phyloP scores from a whole-genome alignment of 2,113 vertebrate species.

The Callorhinus ursinus region DNA sequence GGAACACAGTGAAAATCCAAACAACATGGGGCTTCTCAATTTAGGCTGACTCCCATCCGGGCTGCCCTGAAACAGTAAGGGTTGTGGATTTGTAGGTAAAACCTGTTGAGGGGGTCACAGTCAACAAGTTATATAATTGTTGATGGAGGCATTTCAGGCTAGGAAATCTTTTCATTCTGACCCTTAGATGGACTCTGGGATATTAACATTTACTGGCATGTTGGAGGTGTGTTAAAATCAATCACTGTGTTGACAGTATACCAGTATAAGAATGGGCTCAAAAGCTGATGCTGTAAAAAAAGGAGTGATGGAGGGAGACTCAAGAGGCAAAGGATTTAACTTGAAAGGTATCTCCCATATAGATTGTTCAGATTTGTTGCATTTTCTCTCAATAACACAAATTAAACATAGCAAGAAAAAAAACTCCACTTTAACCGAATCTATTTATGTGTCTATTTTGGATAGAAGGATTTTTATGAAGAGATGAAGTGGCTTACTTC shows the following conservation, averaged over 20 bases:
- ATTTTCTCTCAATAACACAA: conserved; percentile 56
- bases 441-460: conserved; percentile 50
- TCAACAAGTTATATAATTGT: background rate
- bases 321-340: background rate
- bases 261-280: background rate
- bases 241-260: background rate
- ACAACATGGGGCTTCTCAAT: background rate
- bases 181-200: background rate
- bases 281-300: background rate
- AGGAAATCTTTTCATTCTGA: background rate
- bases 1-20: conserved; percentile 5
- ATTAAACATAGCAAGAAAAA: conserved; percentile 51
- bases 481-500: conserved; percentile 46
- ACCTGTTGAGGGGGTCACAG: background rate
- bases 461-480: conserved; percentile 46
- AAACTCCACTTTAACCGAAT: background rate
- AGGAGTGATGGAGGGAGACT: background rate
- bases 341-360: background rate
- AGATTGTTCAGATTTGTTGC: background rate
- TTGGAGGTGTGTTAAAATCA: background rate
- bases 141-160: background rate
- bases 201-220: background rate
- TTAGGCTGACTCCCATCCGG: background rate
- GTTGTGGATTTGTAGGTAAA: conserved; percentile 22
- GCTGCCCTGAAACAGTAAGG: background rate